Conservation (phyloP, 2,797 vertebrate species). For the Sus cebifrons region DNA sequence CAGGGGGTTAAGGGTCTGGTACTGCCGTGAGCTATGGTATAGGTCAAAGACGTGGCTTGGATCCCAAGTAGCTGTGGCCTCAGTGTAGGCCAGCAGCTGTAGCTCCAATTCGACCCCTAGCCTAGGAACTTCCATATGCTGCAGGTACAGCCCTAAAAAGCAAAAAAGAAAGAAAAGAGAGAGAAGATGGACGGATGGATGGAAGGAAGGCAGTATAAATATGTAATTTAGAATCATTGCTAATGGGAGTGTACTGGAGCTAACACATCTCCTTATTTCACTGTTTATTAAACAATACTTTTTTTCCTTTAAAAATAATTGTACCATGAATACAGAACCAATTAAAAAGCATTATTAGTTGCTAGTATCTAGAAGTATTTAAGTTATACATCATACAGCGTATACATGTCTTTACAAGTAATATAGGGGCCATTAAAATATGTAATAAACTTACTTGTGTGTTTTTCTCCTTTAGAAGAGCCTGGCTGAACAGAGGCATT, state of each 20-base stretch:
- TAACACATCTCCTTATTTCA: not conserved
- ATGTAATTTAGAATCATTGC: not conserved
- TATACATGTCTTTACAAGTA: not conserved
- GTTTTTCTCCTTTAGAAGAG: slow-evolving; percentile 75
- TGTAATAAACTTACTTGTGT: slow-evolving; percentile 87
- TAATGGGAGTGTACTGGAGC: not conserved
- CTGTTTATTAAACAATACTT: not conserved
- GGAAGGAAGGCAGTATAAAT: too few species aligned
- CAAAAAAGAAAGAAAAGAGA: too few species aligned
- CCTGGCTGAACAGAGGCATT: slow-evolving; percentile 69
- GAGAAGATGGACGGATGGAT: too few species aligned
- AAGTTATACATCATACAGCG: not conserved
- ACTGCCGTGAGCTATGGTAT: too few species aligned
- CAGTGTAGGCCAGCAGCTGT: too few species aligned
- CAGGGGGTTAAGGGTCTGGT: too few species aligned
- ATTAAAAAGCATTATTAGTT: not conserved
- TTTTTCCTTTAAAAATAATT: slow-evolving; percentile 48
- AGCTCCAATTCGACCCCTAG: too few species aligned
- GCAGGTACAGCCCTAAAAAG: too few species aligned
- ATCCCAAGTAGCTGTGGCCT: too few species aligned
- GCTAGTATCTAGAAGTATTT: not conserved
- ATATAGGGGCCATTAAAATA: not conserved
- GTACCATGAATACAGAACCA: slow-evolving; percentile 9
- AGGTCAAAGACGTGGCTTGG: too few species aligned
- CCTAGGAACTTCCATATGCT: too few species aligned